Evolutionary conservation across 2,797 vertebrate species (phyloP).

Genomic region (Gymnothorax reevesii): DNA sequence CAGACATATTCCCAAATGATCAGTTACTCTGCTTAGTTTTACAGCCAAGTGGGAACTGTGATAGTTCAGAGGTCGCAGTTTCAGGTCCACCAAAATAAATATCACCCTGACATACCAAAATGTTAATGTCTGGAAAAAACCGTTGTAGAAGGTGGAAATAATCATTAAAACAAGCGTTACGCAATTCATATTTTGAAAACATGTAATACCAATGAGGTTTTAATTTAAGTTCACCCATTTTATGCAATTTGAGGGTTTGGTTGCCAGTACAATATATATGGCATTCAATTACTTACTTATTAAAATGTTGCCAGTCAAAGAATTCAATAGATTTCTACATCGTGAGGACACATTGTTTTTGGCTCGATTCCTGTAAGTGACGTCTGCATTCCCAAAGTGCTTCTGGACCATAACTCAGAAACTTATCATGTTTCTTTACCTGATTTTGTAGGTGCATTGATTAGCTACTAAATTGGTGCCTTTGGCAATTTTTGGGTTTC

Average conservation of each 20-base stretch:
- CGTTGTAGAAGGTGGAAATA: neutral
- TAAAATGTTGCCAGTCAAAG: neutral
- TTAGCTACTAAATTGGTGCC: too few relatives aligned
- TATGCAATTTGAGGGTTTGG: neutral
- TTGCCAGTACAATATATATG: neutral
- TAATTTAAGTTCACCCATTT: neutral
- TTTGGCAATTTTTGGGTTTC: too few relatives aligned
- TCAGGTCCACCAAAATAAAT: conserved; percentile 7
- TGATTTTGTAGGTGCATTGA: too few relatives aligned
- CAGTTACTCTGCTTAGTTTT: conserved; percentile 3
- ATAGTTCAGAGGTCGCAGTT: conserved; percentile 11
- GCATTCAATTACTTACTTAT: neutral
- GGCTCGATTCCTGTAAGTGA: too few relatives aligned
- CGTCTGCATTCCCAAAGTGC: too few relatives aligned
- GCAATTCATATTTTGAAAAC: neutral
- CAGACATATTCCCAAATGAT: neutral
- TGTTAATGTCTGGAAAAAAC: conserved; percentile 2
- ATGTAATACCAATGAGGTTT: neutral
- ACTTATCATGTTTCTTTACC: too few relatives aligned
- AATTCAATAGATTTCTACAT: too few relatives aligned
- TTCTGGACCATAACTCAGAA: too few relatives aligned
- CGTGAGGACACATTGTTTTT: too few relatives aligned
- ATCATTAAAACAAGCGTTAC: neutral
- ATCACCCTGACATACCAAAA: conserved; percentile 5
- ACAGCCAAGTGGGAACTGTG: neutral